Conservation (phyloP, 2,113 vertebrate species). For the Phaethornis superciliosus region DNA sequence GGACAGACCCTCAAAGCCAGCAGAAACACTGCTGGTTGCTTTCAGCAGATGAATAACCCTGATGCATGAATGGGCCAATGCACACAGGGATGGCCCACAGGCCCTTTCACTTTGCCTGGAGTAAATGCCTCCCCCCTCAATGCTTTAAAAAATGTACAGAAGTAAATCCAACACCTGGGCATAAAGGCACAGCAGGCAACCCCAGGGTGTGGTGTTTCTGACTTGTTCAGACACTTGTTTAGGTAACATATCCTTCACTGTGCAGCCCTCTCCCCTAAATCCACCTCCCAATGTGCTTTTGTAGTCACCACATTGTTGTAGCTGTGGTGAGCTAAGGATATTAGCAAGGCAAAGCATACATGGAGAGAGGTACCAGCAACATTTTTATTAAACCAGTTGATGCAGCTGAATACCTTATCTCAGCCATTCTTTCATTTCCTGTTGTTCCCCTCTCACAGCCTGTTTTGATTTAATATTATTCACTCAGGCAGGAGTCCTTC, state of each 20-base stretch:
- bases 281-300: neutral
- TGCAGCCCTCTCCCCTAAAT: neutral
- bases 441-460: constrained; percentile 31
- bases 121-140: neutral
- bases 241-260: neutral
- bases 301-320: neutral
- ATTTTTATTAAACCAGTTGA: constrained; percentile 23
- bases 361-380: neutral
- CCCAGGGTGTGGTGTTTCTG: fast-evolving
- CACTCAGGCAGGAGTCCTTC: neutral
- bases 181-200: neutral
- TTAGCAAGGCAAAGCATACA: neutral
- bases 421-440: constrained; percentile 61
- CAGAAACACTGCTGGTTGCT: neutral
- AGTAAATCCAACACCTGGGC: neutral
- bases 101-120: neutral
- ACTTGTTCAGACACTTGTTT: neutral
- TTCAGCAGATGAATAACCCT: neutral
- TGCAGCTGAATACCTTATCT: constrained; percentile 27
- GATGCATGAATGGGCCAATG: neutral
- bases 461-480: constrained; percentile 53
- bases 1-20: neutral
- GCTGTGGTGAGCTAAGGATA: neutral
- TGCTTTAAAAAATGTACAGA: neutral
- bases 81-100: no score